Conservation (phyloP, 2,888 invertebrate genomes). For the Eupithecia subfuscata region DNA sequence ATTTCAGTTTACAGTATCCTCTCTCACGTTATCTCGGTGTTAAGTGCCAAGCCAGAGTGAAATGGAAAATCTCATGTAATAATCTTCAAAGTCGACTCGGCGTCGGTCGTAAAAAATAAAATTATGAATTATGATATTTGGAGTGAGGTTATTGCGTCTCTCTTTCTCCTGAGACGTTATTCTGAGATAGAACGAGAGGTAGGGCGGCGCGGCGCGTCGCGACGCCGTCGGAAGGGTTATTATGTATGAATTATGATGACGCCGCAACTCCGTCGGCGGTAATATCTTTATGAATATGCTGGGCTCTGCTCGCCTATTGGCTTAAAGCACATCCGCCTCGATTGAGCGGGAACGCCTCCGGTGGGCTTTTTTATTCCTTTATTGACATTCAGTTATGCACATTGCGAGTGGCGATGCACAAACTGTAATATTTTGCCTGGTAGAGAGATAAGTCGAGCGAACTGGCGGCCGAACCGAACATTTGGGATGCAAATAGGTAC, state of each 20-base stretch:
- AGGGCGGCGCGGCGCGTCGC: constrained; percentile 72
- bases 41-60: constrained; percentile 54
- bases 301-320: constrained; percentile 80
- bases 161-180: constrained; percentile 59
- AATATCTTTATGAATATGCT: constrained; percentile 85
- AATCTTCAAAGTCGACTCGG: constrained; percentile 44
- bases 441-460: constrained; percentile 76
- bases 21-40: constrained; percentile 42
- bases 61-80: constrained; percentile 61
- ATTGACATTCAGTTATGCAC: constrained; percentile 84
- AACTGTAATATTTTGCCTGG: constrained; percentile 82
- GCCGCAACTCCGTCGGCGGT: constrained; percentile 79
- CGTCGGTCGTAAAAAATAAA: constrained; percentile 71
- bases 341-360: constrained; percentile 80
- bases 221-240: constrained; percentile 81
- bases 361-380: constrained; percentile 81
- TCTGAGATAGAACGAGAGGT: constrained; percentile 70
- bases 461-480: constrained; percentile 75
- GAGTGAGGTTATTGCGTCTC: constrained; percentile 67
- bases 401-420: constrained; percentile 80
- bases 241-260: constrained; percentile 85
- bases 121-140: constrained; percentile 83
- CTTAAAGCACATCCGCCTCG: constrained; percentile 80
- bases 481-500: constrained; percentile 81
- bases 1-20: constrained; percentile 44